A percentile compares a stretch with the other conserved stretches of the same genome.
Conservation (phyloP, 2,113 vertebrate genomes). For the Periophthalmodon schlosseri region DNA sequence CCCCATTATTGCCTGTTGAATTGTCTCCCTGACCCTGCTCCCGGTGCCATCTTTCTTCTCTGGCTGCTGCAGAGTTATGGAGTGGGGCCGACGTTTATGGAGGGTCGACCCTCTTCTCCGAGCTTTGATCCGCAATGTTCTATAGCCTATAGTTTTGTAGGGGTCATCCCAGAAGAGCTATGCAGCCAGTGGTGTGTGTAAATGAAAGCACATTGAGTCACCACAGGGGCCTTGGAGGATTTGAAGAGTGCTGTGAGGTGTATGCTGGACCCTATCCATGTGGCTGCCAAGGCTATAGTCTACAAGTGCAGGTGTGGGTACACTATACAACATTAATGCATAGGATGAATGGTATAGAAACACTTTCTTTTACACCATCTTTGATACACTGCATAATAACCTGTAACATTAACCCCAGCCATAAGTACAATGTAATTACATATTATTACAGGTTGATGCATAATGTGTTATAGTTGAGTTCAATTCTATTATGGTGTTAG, state of each 20-base stretch:
- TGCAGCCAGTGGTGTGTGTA: constrained; percentile 57
- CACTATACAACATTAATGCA: constrained; percentile 4
- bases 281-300: constrained; percentile 10
- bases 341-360: not conserved
- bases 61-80: constrained; percentile 62
- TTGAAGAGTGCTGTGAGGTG: constrained; percentile 21
- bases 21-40: constrained; percentile 55
- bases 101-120: constrained; percentile 60
- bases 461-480: not conserved
- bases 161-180: constrained; percentile 62
- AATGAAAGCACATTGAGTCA: constrained; percentile 66
- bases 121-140: constrained; percentile 73
- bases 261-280: constrained; percentile 11
- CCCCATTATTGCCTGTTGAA: constrained; percentile 46
- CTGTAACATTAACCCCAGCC: not conserved
- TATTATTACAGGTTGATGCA: not conserved
- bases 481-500: too few relatives aligned
- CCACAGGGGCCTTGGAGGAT: constrained; percentile 24
- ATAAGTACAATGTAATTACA: not conserved
- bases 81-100: constrained; percentile 63
- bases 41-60: constrained; percentile 60
- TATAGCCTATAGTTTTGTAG: constrained; percentile 50
- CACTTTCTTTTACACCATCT: not conserved
- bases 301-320: constrained; percentile 7
- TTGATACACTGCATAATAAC: not conserved